A percentile compares a stretch with the other conserved stretches of the same genome.
Conservation (phyloP, 2,113 vertebrate species). For the Desmodus rotundus region DNA sequence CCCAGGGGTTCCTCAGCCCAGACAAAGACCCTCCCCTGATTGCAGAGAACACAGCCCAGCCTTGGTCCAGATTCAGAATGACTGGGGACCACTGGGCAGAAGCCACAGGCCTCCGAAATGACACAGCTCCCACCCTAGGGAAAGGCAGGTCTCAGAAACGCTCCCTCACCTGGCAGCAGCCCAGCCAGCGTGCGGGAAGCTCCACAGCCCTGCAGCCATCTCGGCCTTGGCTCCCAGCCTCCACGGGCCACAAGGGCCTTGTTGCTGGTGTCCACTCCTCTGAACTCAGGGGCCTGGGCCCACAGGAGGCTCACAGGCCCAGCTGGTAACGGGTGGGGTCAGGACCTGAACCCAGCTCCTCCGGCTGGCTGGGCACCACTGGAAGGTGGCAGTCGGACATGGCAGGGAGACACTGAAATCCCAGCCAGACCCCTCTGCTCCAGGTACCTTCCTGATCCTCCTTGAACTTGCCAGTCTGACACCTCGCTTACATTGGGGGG, state of each 20-base stretch:
- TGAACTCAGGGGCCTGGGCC: not conserved
- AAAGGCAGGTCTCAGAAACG: not conserved
- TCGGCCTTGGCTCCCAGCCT: not conserved
- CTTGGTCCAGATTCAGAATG: not conserved
- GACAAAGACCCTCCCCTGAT: not conserved
- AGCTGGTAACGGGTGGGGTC: not conserved
- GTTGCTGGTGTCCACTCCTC: not conserved
- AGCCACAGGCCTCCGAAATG: not conserved
- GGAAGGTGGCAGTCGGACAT: too few relatives aligned
- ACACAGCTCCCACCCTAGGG: not conserved
- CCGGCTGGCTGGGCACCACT: not conserved
- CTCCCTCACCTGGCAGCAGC: not conserved
- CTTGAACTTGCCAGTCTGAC: not conserved
- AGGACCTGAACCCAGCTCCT: not conserved
- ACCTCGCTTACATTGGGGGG: not conserved
- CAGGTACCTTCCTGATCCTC: not conserved
- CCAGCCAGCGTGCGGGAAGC: not conserved
- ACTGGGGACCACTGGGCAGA: not conserved
- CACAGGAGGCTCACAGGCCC: not conserved
- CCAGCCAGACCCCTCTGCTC: not conserved
- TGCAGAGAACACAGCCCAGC: not conserved
- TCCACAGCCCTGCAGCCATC: not conserved
- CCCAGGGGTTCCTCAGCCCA: not conserved
- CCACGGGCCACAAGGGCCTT: rapidly evolving
- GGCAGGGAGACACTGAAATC: not conserved